phyloP scores from a whole-genome alignment of 2,888 invertebrate species.

The Polia nebulosa region DNA sequence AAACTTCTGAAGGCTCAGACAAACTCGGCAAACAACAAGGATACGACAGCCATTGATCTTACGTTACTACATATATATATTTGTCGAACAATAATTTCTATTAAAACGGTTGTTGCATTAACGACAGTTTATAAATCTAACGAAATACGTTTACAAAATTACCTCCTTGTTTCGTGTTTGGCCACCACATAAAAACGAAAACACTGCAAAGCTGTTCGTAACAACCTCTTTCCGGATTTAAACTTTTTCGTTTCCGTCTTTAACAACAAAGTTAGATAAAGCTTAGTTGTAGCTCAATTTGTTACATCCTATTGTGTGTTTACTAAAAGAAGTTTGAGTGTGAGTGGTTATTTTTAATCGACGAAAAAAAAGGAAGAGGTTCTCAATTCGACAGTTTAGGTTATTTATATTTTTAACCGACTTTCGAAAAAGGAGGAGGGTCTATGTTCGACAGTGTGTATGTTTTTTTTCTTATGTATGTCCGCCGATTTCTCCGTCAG shows the following conservation, averaged over 20 bases:
- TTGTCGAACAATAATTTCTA: background rate
- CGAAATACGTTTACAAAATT: background rate
- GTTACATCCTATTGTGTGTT: slow-evolving; percentile 7
- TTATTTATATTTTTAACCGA: too few species aligned
- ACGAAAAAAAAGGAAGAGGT: too few species aligned
- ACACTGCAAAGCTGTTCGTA: slow-evolving; percentile 7
- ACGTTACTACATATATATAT: too few species aligned
- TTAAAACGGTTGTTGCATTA: background rate
- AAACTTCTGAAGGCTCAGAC: background rate
- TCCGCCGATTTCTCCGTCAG: too few species aligned
- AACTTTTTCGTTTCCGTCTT: slow-evolving; percentile 35
- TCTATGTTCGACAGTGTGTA: too few species aligned
- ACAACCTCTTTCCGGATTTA: slow-evolving; percentile 27
- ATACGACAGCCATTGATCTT: too few species aligned
- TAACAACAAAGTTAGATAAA: slow-evolving; percentile 35
- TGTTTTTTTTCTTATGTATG: too few species aligned
- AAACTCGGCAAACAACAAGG: background rate
- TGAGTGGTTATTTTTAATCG: background rate
- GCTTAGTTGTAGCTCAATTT: slow-evolving; percentile 16
- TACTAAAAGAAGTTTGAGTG: background rate
- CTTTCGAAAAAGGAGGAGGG: too few species aligned
- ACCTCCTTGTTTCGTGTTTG: background rate
- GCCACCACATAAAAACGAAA: background rate
- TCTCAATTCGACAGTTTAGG: too few species aligned
- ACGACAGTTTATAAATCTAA: background rate